A percentile compares a stretch with the other conserved stretches of the same genome.
These are phyloP conservation scores for Neosilurus hyrtlii DNA, from an alignment of 2,797 vertebrate genomes.

Conservation along the genomic window DNA sequence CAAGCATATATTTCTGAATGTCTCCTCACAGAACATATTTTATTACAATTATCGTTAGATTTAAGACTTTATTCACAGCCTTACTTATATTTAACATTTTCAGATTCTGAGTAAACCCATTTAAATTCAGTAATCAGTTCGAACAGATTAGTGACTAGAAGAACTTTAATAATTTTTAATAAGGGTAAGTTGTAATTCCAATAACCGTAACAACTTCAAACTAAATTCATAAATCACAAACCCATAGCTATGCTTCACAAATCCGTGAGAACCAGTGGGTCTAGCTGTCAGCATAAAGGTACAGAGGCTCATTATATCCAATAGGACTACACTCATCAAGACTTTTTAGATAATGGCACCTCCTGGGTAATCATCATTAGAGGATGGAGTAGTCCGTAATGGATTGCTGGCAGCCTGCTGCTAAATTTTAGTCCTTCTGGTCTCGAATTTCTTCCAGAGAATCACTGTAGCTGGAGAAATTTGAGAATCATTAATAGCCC, in stretches of 20 bases:
- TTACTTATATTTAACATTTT: not conserved
- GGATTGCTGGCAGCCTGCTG: constrained; percentile 3
- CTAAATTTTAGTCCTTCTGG: not conserved
- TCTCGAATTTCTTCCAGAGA: constrained; percentile 8
- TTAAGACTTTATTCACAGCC: not conserved
- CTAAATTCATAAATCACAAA: not conserved
- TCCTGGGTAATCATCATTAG: constrained; percentile 20
- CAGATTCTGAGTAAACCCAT: not conserved
- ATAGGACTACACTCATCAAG: constrained; percentile 4
- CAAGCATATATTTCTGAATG: not conserved
- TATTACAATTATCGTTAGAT: not conserved
- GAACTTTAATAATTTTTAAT: not conserved
- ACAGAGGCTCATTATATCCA: constrained; percentile 7
- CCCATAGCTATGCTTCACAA: not conserved
- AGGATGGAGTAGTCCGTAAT: not conserved
- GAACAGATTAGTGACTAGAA: not conserved
- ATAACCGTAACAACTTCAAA: not conserved
- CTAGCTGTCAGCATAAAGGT: not conserved
- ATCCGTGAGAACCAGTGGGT: not conserved
- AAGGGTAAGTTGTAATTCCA: not conserved
- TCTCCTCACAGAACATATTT: not conserved
- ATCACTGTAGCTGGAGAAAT: not conserved
- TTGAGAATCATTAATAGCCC: not conserved
- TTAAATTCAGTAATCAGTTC: not conserved
- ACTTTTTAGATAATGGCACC: constrained; percentile 1